A percentile compares a stretch with the other conserved stretches of the same genome.
Evolutionary conservation across 2,113 vertebrate species (phyloP).

Genomic region (Urocynchramus pylzowi): DNA sequence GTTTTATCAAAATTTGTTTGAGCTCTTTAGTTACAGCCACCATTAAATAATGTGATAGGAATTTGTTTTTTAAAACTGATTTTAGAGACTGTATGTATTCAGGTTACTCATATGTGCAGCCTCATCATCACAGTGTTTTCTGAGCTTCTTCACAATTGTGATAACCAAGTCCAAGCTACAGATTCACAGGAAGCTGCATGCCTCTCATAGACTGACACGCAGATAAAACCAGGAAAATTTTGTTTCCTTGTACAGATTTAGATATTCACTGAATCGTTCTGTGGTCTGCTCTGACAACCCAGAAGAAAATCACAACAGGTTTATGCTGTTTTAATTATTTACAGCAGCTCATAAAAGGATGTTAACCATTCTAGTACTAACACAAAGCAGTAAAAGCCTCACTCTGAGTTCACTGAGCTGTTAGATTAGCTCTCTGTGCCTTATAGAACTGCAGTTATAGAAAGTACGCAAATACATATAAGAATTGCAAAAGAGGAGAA

Average conservation of each 20-base stretch:
- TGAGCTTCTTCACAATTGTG: background rate
- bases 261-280: background rate
- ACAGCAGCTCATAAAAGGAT: background rate
- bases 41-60: background rate
- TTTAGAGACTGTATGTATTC: background rate
- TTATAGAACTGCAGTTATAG: background rate
- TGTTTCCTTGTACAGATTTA: background rate
- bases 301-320: background rate
- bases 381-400: background rate
- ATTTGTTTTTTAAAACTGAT: background rate
- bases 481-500: background rate
- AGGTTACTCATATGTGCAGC: fast-evolving
- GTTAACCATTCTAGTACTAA: background rate
- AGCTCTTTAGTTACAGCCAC: background rate
- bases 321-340: background rate
- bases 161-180: background rate
- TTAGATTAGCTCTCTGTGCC: background rate
- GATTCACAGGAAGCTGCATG: background rate
- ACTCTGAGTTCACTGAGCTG: background rate
- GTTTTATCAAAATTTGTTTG: background rate
- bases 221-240: background rate
- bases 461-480: background rate
- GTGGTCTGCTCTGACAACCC: fast-evolving
- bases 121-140: background rate
- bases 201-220: background rate